Evolutionary conservation across 2,888 invertebrate species (phyloP), one percentile per base, ranked within the genome.

Genomic region (Drosophila infuscata): DNA sequence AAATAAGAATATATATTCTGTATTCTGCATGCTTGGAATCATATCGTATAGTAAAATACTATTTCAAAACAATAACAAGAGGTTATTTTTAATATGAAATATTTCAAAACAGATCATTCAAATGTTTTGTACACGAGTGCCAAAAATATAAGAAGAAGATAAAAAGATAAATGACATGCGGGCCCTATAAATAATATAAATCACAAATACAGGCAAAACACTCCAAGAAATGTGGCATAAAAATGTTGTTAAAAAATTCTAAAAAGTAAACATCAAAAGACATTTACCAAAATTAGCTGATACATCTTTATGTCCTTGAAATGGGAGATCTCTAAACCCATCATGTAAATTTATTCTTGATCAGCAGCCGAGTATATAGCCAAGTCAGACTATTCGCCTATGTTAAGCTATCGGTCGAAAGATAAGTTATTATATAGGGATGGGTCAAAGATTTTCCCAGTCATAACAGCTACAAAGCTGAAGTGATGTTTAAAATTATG

Each of bases 121-220:
- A 76, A 75, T 63, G 25, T 25, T 25, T 61, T 57, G 36, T 43
- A 29, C 11, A 15, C 17, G 20, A 36, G 46, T 58, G 63, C 43
- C 36, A 46, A 56, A 29, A 52, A 48, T 52, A 29, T 30, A 41
- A 25, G 25, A 25, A 25, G 25, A 25, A 25, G 25, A 25, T 25
- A 25, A 25, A 17, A 43, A 52, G 48, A 62, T 70, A 43, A 43
- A 76, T 52, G 36, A n/a, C 46, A 33, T 32, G 11, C 41, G 49
- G 17, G 7, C 30, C 20, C 29, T 46, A 76, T 77, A 76, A 81
- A 80, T 69, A 43, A 70, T 63, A 53, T 59, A 59, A 63, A 41
- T 46, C 36, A 60, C 11, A 61, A 2, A 25, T 25, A 2, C 25
- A 25, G 25, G 25, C 25, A 25, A 25, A 25, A 25, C 25, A 25